Evolutionary conservation across 2,797 vertebrate species (phyloP), one percentile per base, ranked within the genome.

Genomic region (Onychomys arenicola): DNA sequence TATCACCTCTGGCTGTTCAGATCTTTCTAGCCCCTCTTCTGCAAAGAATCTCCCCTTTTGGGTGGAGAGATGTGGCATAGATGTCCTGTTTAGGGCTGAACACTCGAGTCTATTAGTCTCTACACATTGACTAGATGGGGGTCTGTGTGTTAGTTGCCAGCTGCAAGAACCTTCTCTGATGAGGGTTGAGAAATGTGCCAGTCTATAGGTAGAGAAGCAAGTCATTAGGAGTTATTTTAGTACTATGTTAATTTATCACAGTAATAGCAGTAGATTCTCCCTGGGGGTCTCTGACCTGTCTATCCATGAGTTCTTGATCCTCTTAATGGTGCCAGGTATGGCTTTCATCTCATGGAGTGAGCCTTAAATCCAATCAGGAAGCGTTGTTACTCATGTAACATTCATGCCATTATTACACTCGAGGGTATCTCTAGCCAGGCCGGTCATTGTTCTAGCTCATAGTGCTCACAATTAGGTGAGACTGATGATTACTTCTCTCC

Each of bases 301-400:
- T 49, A 34, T 17, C 61, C 12, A 21, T 67, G 61, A 37, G 40
- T 49, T 85, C 29, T 49, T 49, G 61, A 67, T 5, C 10, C 43
- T 67, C 34, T 49, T 46, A 85, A 21, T 67, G 17, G 82, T 5
- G 6, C 19, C 29, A 34, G 61, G 29, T 49, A 43, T 46, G 59
- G 40, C 9, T 46, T 85, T 40, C 29, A 46, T 34, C 40, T 84
- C 82, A 46, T 65, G 61, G 29, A 84, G 40, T 84, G 61, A 65
- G 29, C 29, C 82, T 49, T 49, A 85, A 67, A 43, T 85, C 12
- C 5, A 49, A n/a, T 23, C 61, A 85, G 61, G n/a, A 85, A 49
- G 17, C 0, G 0, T 65, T 21, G 29, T 65, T 49, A 49, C 17
- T 19, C 59, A 32, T 32, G 34, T 23, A 34, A 21, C 2, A 10